phyloP scores from a whole-genome alignment of 2,888 invertebrate genomes.

The Apamea epomidion region DNA sequence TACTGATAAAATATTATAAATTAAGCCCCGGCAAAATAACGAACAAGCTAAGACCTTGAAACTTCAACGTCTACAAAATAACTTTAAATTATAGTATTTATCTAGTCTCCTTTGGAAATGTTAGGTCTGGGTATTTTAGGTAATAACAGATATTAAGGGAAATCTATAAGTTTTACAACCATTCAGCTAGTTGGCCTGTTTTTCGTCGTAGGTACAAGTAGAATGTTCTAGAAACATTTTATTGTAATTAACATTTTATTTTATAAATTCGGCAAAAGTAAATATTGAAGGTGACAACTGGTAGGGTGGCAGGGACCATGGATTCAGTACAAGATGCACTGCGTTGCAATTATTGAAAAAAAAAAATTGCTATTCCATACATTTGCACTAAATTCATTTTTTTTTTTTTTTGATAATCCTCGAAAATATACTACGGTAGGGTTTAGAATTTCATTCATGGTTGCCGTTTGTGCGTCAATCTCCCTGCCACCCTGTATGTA shows the following conservation, averaged over 20 bases:
- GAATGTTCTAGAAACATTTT: constrained; percentile 11
- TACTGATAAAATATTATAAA: constrained; percentile 4
- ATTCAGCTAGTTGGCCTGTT: neutral
- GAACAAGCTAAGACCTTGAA: neutral
- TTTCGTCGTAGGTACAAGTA: too few relatives aligned
- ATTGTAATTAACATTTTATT: neutral
- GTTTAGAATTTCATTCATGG: too few relatives aligned
- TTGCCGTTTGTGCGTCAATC: too few relatives aligned
- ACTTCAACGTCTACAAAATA: neutral
- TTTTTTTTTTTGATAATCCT: too few relatives aligned
- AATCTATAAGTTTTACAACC: neutral
- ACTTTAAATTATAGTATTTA: constrained; percentile 7
- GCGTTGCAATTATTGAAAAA: too few relatives aligned
- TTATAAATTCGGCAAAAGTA: neutral
- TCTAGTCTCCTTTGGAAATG: neutral
- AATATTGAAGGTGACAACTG: too few relatives aligned
- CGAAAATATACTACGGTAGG: too few relatives aligned
- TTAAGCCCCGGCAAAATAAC: neutral
- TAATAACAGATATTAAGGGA: neutral
- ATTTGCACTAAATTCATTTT: too few relatives aligned
- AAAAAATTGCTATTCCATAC: too few relatives aligned
- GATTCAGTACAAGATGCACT: too few relatives aligned
- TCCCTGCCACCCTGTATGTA: too few relatives aligned
- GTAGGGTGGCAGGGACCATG: too few relatives aligned
- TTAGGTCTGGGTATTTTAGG: neutral